These are phyloP conservation scores for Muntiacus reevesi DNA, from an alignment of 2,113 vertebrate genomes.

Conservation along the genomic window DNA sequence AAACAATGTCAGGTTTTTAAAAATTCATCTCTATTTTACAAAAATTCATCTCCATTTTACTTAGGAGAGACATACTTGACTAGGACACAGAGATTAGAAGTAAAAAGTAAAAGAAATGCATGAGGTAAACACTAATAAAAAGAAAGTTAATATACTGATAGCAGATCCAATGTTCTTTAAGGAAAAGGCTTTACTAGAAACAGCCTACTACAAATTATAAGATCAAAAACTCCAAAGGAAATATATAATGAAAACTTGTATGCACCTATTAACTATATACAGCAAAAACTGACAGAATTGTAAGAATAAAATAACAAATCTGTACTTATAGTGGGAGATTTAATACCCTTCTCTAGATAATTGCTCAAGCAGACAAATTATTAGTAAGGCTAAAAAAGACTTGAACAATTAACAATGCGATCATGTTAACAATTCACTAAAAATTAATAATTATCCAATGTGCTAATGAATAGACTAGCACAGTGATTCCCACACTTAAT, in stretches of 20 bases:
- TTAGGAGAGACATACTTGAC: background rate
- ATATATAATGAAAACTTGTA: background rate
- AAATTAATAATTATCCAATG: background rate
- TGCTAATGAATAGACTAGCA: background rate
- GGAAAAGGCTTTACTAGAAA: conserved; percentile 5
- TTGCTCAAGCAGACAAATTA: background rate
- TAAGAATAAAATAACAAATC: background rate
- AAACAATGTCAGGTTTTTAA: background rate
- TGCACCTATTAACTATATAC: background rate
- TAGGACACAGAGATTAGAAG: background rate
- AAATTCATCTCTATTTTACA: background rate
- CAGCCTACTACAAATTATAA: background rate
- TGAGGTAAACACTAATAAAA: background rate
- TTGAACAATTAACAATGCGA: background rate
- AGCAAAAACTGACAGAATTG: conserved; percentile 1
- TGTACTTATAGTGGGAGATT: background rate
- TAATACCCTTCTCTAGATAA: background rate
- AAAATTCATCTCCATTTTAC: background rate
- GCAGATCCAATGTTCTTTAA: background rate
- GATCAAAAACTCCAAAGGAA: background rate
- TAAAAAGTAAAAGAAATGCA: background rate
- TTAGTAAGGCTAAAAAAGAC: background rate
- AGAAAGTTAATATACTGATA: background rate
- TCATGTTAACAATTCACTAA: background rate
- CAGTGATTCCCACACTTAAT: background rate